Base-by-base conservation (phyloP, 2,113 vertebrate species). In the Oreochromis niloticus region DNA sequence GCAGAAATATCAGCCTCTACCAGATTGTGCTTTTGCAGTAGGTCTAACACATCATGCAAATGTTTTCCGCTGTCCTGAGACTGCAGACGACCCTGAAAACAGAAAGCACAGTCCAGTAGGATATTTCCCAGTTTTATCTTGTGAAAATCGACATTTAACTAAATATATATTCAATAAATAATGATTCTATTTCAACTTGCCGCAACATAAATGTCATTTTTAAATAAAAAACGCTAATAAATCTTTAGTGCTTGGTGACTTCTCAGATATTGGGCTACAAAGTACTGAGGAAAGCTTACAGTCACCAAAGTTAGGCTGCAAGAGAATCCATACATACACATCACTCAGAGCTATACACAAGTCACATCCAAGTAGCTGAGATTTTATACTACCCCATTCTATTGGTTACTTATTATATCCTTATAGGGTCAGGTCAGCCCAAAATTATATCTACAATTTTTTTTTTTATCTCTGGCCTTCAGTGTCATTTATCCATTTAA, bases 31-130 rank as follows among this genome's bases (percentile, higher is more conserved):
- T 97, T 97, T 97, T 99, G 98, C 34, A 98, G 96, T 16, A 99
- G 95, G 82, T 98, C 98, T 71, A 99, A 97, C 82, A 99, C 98
- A 0, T 98, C 98, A 1, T 97, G 97, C 87, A 99, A 95, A 91
- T 99, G 98, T 95, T 98, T 98, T 52, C 98, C 98, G 19, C 97
- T 96, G 91, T 99, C 98, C 90, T 97, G 98, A 17, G 97, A 98
- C 95, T 97, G 98, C 78, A 98, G 95, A 34, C 97, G 97, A 61
- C 96, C 94, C 98, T 99, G 95, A 66, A 92, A 4, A 30, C 2
- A 78, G 6, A 86, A 36, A 83, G 52, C 12, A 86, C 6, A 82
- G 6, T 39, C 3, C 48, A 92, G 32, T 11, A 27, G 6, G 59
- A 59, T 80, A 82, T 81, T 50, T 71, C 3, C 3, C 80, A 41